Base-by-base conservation (phyloP, 2,888 invertebrate genomes). In the Eledona agricola region DNA sequence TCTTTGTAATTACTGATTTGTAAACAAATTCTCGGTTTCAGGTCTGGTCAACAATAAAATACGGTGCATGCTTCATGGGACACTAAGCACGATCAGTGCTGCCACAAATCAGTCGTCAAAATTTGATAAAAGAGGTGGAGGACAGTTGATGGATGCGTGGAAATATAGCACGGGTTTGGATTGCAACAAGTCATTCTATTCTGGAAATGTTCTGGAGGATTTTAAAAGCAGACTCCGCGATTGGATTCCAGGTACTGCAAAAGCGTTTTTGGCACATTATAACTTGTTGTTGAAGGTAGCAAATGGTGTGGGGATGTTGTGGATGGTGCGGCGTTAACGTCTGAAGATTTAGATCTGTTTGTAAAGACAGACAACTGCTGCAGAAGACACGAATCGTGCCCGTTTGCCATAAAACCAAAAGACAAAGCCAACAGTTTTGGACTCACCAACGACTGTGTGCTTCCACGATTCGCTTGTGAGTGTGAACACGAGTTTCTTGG, bases 261-360 rank as follows among this genome's bases (percentile, higher is more conserved):
- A 51, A 16, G 26, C 10, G 19, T 5, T 29, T 16, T 22, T 25
- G 5, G 10, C 9, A 12, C 9, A 13, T 10, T 42, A 19, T 23
- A 6, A 13, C 15, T 45, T 11, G 11, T 13, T 9, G 29, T 16
- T 6, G 16, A 45, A 84, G 89, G 89, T 4, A 89, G 89, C 0
- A 81, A 84, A 5, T 90, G 89, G 89, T 90, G 89, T 63, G 89
- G 89, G 0, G 81, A 81, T 7, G 9, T 37, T 89, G 89, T 0
- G 83, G 83, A 60, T 77, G 79, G 0, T 84, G 88, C 0, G 75
- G 78, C 4, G 3, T 5, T 16, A 11, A 78, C 79, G 2, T 75
- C 79, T 7, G 75, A 80, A 1, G 84, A 87, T 59, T 71, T 88
- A n/a, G 89, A 88, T 1, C 66, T 80, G 6, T 86, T 86, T 72